Percentiles rank a stretch among this genome's conserved stretches.
Evolutionary conservation across 2,113 vertebrate genomes (phyloP).

Genomic region (Menura novaehollandiae): DNA sequence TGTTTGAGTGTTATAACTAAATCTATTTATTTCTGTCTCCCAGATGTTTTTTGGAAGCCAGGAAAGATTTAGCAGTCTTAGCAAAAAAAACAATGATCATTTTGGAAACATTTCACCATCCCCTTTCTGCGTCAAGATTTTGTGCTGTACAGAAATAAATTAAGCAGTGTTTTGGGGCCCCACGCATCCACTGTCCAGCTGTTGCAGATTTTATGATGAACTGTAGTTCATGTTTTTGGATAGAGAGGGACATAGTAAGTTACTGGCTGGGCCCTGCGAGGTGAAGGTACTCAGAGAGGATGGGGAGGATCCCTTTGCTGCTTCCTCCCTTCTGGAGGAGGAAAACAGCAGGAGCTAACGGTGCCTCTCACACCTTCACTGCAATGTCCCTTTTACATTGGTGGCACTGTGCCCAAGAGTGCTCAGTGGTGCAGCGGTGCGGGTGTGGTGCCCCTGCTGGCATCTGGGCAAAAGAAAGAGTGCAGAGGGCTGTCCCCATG

Average conservation of each 20-base stretch:
- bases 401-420: background rate
- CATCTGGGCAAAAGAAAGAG: background rate
- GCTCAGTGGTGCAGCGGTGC: background rate
- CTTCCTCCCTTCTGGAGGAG: background rate
- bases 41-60: conserved; percentile 48
- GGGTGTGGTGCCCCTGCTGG: background rate
- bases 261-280: background rate
- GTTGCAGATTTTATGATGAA: background rate
- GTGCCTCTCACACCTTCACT: background rate
- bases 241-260: background rate
- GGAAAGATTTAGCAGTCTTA: conserved; percentile 42
- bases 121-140: background rate
- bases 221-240: background rate
- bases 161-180: background rate
- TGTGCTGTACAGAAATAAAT: conserved; percentile 6
- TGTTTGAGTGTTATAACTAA: conserved; percentile 25
- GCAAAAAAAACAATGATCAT: background rate
- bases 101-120: conserved; percentile 24
- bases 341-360: background rate
- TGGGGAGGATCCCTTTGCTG: background rate
- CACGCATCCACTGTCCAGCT: background rate
- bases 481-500: background rate
- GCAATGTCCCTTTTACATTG: background rate
- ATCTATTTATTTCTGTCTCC: conserved; percentile 38
- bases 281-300: background rate